Base-by-base conservation (phyloP, 2,797 vertebrate genomes). In the Rhodeus uyekii region DNA sequence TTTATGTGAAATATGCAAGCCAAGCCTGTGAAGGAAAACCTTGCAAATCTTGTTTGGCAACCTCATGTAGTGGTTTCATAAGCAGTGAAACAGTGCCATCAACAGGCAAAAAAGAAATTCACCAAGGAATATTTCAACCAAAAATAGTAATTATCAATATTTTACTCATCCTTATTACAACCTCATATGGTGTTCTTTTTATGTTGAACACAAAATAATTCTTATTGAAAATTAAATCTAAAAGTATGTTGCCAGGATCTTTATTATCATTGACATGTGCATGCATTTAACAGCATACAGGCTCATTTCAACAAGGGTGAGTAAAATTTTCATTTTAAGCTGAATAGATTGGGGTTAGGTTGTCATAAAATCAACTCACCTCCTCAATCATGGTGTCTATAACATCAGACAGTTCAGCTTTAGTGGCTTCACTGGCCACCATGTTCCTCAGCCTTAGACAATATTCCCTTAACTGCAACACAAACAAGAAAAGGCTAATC, bases 301-400 rank as follows among this genome's bases (percentile, higher is more conserved):
- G 27, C 19, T 32, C 13, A 10, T 19, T 13, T 36, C 0, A 6
- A 50, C 27, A 22, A 48, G 3, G 16, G 27, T 29, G 16, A 46
- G 8, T 19, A 46, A 46, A 63, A 16, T 8, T 34, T 22, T 50
- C 0, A 2, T 48, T 32, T 50, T 19, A 69, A 42, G 42, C 0
- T 48, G 27, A 36, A 34, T n/a, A n/a, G n/a, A n/a, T n/a, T n/a
- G n/a, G n/a, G n/a, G n/a, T n/a, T n/a, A n/a, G n/a, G n/a, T 8
- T 73, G 18, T 48, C 18, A 42, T 39, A 55, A 19, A 55, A 58
- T 12, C 29, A 39, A 83, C 92, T 94, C 91, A 99, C 98, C 98
- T 99, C 98, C 86, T 99, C 98, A 74, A 98, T 97, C 98, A 99
- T 99, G 72, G 81, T 89, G 87, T 99, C 96, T 87, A 97, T 90